Base-by-base conservation (phyloP, 1,140 invertebrate genomes). In the Asbolus verrucosus region DNA sequence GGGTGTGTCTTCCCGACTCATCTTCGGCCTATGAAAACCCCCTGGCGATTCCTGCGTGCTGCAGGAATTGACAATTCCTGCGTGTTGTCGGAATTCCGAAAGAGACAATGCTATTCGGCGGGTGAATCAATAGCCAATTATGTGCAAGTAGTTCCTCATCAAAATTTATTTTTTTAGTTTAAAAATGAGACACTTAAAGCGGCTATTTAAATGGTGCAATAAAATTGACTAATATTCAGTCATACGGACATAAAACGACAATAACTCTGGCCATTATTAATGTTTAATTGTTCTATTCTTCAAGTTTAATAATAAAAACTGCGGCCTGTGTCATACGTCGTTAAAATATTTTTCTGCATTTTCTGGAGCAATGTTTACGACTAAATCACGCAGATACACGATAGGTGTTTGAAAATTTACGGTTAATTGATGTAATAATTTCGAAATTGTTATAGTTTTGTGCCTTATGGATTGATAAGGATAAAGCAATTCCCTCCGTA, bases 401-500 rank as follows among this genome's bases (percentile, higher is more conserved):
- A 54, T 54, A 54, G 46, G 46, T 54, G 46, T 54, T 54, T 54
- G 46, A 27, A 21, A 24, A 27, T 54, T 54, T 54, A 54, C 46
- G 46, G 46, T 63, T 41, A 63, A 63, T 63, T 63, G 60, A 63
- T 63, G 61, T 14, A 18, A 21, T 63, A 39, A 63, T 63, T 63
- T 63, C 61, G 61, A 63, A 63, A 41, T 31, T 24, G 21, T 62
- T 63, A 63, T 21, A 14, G 61, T 39, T 63, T 63, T 63, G 31
- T 62, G 19, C 33, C 33, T 63, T 63, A 63, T 62, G 30, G 18
- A 18, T 27, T 41, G 61, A 63, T 63, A 63, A 63, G 61, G 61
- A 63, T 41, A 39, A n/a, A 36, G 30, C 19, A 27, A 33, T 63
- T 63, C 36, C 61, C 31, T 38, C 6, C 9, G 41, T 63, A 36